A percentile compares a stretch with the other conserved stretches of the same genome.
These are phyloP conservation scores for Micrasema longulum DNA, from an alignment of 1,140 invertebrate genomes.

Conservation along the genomic window DNA sequence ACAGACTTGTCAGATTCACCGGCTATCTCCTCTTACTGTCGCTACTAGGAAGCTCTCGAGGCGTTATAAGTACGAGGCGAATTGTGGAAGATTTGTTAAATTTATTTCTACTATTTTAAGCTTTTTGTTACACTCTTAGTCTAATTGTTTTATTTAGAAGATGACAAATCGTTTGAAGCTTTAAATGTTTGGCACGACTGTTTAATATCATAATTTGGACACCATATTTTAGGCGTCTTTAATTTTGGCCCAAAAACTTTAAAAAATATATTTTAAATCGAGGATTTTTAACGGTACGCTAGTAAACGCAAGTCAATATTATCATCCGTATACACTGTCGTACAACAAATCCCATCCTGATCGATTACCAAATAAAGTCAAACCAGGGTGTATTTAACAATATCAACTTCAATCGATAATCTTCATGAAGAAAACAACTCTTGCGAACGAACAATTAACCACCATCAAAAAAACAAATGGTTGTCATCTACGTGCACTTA, in stretches of 20 bases:
- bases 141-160: not conserved
- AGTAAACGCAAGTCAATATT: too few species aligned
- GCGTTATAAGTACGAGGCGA: not conserved
- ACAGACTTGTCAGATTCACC: too few species aligned
- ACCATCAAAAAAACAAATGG: not conserved
- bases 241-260: not conserved
- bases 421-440: too few species aligned
- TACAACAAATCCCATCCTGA: slow-evolving; percentile 2
- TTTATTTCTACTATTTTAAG: not conserved
- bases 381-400: not conserved
- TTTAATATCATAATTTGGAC: slow-evolving; percentile 31
- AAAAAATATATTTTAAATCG: too few species aligned
- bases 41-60: not conserved
- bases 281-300: too few species aligned
- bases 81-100: not conserved
- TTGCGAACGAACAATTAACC: too few species aligned
- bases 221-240: slow-evolving; percentile 35
- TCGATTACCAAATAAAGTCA: not conserved
- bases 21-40: too few species aligned
- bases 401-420: too few species aligned
- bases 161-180: not conserved
- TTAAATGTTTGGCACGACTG: slow-evolving; percentile 22
- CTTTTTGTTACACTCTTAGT: not conserved
- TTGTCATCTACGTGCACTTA: not conserved
- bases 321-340: not conserved